A percentile compares a stretch with the other conserved stretches of the same genome.
Conservation (phyloP, 2,797 vertebrate genomes). For the Amblyopsis hoosieri region DNA sequence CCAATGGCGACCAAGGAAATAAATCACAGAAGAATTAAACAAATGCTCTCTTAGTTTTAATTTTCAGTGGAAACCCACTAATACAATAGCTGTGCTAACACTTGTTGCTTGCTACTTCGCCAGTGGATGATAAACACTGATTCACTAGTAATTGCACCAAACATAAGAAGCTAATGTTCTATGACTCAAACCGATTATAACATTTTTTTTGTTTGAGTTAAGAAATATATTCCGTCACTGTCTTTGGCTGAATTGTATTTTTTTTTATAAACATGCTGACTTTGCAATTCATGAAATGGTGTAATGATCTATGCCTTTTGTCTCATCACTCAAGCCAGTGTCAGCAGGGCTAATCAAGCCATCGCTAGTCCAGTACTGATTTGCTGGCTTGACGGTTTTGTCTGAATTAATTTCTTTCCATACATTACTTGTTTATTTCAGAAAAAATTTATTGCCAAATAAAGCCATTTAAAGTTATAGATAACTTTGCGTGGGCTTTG, state of each 20-base stretch:
- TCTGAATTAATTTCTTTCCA: slow-evolving; percentile 32
- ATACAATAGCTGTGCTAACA: slow-evolving; percentile 36
- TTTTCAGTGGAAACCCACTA: slow-evolving; percentile 32
- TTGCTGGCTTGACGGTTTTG: slow-evolving; percentile 28
- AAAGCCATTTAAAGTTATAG: slow-evolving; percentile 29
- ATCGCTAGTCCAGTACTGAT: neutral
- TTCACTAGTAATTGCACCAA: slow-evolving; percentile 42
- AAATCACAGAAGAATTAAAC: slow-evolving; percentile 30
- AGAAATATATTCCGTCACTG: slow-evolving; percentile 8
- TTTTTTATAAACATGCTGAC: slow-evolving; percentile 12
- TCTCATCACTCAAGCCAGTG: slow-evolving; percentile 8
- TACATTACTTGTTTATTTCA: slow-evolving; percentile 18
- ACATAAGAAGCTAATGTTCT: slow-evolving; percentile 31
- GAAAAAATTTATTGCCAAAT: slow-evolving; percentile 25
- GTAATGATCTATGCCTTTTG: slow-evolving; percentile 7
- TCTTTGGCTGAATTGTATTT: neutral
- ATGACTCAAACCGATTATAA: slow-evolving; percentile 17
- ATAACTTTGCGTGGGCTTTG: slow-evolving; percentile 28
- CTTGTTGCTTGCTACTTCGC: slow-evolving; percentile 39
- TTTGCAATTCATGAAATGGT: slow-evolving; percentile 11
- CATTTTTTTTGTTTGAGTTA: slow-evolving; percentile 1
- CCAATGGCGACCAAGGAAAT: slow-evolving; percentile 17
- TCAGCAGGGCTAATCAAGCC: slow-evolving; percentile 26
- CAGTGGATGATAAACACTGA: slow-evolving; percentile 41
- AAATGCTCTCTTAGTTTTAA: slow-evolving; percentile 36